Evolutionary conservation across 35 echinoderm and acorn worm genomes (phyloP).

Genomic region (Acanthaster planci): DNA sequence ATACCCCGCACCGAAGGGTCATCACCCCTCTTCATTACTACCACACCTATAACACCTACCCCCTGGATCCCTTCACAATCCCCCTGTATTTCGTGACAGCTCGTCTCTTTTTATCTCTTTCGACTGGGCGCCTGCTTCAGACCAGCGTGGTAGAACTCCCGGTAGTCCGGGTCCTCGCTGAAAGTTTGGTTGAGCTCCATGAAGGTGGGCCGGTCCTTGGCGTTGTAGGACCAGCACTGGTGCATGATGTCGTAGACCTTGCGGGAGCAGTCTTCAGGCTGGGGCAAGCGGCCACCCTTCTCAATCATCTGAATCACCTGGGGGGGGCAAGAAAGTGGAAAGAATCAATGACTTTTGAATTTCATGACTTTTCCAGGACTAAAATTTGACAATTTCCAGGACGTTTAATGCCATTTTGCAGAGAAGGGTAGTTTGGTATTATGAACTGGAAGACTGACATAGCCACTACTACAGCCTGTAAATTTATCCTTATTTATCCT

Average conservation of each 20-base stretch:
- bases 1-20: too few species aligned
- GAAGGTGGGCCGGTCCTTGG: slow-evolving; percentile 74
- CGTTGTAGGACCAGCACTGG: slow-evolving; percentile 84
- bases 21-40: too few species aligned
- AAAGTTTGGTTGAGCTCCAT: slow-evolving; percentile 66
- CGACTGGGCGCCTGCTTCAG: slow-evolving; percentile 66
- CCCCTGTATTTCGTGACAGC: not conserved
- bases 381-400: too few species aligned
- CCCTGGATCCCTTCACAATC: too few species aligned
- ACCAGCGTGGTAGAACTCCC: slow-evolving; percentile 79
- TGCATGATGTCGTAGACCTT: slow-evolving; percentile 87
- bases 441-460: too few species aligned
- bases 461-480: too few species aligned
- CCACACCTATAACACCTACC: too few species aligned
- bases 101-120: slow-evolving; percentile 39
- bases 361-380: too few species aligned
- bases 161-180: slow-evolving; percentile 75
- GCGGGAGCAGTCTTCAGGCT: slow-evolving; percentile 60
- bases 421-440: not conserved
- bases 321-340: too few species aligned
- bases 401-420: too few species aligned
- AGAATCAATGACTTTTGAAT: too few species aligned
- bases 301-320: slow-evolving; percentile 95
- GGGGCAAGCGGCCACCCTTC: slow-evolving; percentile 47
- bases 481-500: too few species aligned